Evolutionary conservation across 2,797 vertebrate species (phyloP).

Genomic region (Synaphobranchus kaupii): DNA sequence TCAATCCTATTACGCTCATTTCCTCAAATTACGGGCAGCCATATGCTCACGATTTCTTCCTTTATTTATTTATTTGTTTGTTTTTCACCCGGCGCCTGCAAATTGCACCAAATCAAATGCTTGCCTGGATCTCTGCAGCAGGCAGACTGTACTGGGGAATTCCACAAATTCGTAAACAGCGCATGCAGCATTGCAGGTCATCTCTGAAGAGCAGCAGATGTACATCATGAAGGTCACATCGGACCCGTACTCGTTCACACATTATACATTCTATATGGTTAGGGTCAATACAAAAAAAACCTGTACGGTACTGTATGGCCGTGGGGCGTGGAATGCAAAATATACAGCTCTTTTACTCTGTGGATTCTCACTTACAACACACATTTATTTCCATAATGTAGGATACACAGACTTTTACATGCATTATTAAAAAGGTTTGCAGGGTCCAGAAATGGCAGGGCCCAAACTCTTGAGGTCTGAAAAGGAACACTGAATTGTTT

Average conservation of each 20-base stretch:
- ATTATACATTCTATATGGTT: background rate
- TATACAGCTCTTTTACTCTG: background rate
- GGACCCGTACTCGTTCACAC: background rate
- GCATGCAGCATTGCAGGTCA: background rate
- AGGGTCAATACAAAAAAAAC: background rate
- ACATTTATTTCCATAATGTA: background rate
- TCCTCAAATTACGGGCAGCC: slow-evolving; percentile 3
- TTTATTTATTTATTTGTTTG: background rate
- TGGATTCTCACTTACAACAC: background rate
- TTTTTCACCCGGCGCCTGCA: background rate
- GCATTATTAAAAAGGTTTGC: background rate
- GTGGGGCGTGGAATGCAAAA: background rate
- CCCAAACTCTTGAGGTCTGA: background rate
- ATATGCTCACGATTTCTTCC: background rate
- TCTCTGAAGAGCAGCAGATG: background rate
- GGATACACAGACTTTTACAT: background rate
- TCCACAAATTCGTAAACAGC: background rate
- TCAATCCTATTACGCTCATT: slow-evolving; percentile 19
- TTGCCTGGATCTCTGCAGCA: background rate
- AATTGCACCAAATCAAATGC: background rate
- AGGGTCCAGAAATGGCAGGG: background rate
- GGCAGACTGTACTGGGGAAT: background rate
- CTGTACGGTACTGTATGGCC: background rate
- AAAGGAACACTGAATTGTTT: no score
- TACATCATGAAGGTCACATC: background rate